These are phyloP conservation scores for Propithecus deckenii DNA, from an alignment of 2,797 vertebrate species.

Conservation along the genomic window DNA sequence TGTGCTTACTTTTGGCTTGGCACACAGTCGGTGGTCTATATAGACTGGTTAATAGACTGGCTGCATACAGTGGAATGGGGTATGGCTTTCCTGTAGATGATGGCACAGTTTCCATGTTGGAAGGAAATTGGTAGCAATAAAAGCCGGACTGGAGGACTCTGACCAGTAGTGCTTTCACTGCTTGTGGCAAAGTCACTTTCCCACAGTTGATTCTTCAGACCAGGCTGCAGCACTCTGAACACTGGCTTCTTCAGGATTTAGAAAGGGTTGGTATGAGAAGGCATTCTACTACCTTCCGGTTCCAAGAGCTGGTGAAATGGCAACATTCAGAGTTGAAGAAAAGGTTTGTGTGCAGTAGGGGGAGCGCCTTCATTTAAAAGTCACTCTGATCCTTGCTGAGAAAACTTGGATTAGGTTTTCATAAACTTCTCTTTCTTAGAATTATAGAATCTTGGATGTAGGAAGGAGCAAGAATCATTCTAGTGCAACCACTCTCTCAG, in stretches of 20 bases:
- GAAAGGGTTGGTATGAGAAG: background rate
- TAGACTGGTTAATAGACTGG: background rate
- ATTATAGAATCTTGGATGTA: background rate
- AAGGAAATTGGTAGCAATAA: background rate
- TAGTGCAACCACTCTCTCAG: background rate
- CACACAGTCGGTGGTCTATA: background rate
- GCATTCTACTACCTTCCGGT: background rate
- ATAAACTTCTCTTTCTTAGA: background rate
- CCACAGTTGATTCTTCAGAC: background rate
- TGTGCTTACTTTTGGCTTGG: background rate
- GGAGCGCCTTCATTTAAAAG: background rate
- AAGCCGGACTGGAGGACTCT: background rate
- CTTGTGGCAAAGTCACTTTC: background rate
- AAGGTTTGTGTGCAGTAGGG: slow-evolving; percentile 4
- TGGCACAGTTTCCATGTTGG: background rate
- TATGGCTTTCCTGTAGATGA: background rate
- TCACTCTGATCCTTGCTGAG: background rate
- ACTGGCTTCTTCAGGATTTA: background rate
- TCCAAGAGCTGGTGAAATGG: background rate
- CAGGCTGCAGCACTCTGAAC: background rate
- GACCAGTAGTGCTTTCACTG: background rate
- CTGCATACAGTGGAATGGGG: background rate
- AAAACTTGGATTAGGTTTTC: background rate
- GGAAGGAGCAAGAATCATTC: background rate
- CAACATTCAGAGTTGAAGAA: background rate